Conservation (phyloP, 2,797 vertebrate species). For the Poeciliopsis presidionis region DNA sequence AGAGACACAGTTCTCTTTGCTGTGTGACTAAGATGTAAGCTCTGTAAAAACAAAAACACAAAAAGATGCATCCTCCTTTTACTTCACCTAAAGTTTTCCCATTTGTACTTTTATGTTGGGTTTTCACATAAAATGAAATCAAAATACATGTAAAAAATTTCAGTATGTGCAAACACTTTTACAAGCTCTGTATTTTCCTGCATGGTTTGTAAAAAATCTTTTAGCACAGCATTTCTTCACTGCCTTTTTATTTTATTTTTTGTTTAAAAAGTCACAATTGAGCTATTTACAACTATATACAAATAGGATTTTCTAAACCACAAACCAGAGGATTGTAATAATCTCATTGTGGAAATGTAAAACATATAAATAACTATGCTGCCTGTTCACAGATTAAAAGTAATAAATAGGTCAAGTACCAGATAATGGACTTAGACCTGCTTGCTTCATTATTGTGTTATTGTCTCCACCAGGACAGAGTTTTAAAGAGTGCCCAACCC, state of each 20-base stretch:
- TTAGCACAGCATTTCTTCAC: conserved; percentile 26
- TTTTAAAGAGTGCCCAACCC: conserved; percentile 22
- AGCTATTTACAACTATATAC: conserved; percentile 41
- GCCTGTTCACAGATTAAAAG: conserved; percentile 43
- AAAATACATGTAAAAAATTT: neutral
- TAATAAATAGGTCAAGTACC: conserved; percentile 47
- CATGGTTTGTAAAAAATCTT: conserved; percentile 18
- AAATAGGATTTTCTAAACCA: neutral
- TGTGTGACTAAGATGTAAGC: neutral
- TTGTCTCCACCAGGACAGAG: conserved; percentile 41
- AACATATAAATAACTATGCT: conserved; percentile 22
- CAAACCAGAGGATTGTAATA: conserved; percentile 50
- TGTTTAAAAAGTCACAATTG: conserved; percentile 17
- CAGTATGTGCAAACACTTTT: neutral
- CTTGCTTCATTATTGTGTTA: conserved; percentile 39
- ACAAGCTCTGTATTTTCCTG: neutral
- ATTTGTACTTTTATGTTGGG: neutral
- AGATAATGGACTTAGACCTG: conserved; percentile 49
- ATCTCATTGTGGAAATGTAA: conserved; percentile 48
- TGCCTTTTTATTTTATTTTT: conserved; percentile 10
- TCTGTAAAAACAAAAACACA: neutral
- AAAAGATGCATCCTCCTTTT: neutral
- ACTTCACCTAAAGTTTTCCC: neutral
- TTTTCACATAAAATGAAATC: neutral
- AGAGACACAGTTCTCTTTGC: neutral